Conservation (phyloP, 2,113 vertebrate species). For the Platycercus adscitus region DNA sequence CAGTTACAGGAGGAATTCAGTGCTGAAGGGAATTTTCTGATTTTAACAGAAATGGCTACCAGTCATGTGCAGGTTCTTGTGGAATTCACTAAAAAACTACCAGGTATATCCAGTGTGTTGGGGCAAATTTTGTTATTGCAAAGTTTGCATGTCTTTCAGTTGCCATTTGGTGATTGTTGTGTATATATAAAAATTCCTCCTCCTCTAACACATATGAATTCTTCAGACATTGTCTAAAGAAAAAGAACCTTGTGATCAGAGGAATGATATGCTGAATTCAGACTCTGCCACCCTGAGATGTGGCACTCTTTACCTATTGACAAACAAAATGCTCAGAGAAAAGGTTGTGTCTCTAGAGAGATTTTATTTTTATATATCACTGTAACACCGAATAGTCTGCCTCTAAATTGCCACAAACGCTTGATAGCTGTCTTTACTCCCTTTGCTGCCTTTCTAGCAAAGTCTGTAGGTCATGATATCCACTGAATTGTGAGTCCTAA, state of each 20-base stretch:
- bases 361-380: not conserved
- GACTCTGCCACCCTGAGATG: not conserved
- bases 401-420: not conserved
- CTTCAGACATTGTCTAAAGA: not conserved
- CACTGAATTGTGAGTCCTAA: not conserved
- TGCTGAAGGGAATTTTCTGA: slow-evolving; percentile 93
- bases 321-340: not conserved
- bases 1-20: slow-evolving; percentile 94
- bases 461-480: not conserved
- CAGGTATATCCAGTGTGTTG: slow-evolving; percentile 77
- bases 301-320: not conserved
- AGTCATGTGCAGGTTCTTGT: slow-evolving; percentile 96
- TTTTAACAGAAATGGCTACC: slow-evolving; percentile 97
- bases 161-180: not conserved
- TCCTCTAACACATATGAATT: not conserved
- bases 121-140: not conserved
- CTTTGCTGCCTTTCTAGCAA: not conserved
- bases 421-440: not conserved
- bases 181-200: not conserved
- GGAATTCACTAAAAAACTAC: slow-evolving; percentile 97
- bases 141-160: not conserved
- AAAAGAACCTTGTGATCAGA: not conserved
- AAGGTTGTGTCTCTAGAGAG: not conserved
- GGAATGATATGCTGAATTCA: not conserved
- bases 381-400: not conserved